Evolutionary conservation across 2,888 invertebrate species (phyloP), one percentile per base, ranked within the genome.

Genomic region (Neuroscelio doddi): DNA sequence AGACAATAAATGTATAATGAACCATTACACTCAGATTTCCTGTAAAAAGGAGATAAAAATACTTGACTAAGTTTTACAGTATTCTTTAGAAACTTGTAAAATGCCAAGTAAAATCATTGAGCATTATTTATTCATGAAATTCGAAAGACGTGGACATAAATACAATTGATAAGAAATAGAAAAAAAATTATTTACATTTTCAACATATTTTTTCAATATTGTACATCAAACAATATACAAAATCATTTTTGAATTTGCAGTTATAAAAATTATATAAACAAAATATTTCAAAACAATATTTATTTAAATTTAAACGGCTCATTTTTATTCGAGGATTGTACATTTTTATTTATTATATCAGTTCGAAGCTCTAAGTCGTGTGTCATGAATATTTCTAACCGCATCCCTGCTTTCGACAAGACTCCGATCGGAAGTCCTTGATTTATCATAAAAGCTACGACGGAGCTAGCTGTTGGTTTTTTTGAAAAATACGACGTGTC

Each of bases 381-480:
- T 49, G 30, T 53, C 53, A 38, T 38, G 47, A 49, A 61, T 53
- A 61, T 61, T 53, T 53, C 38, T 42, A 32, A 3, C 44, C 39
- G 52, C 52, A 42, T 59, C 52, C n/a, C 52, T 34, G 46, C 59
- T 59, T 52, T 52, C 59, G 32, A 29, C 41, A 41, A 52, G 32
- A 46, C 41, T 52, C 14, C 52, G 10, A 39, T 53, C 42, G 47
- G 52, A 59, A 59, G 59, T 59, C 59, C 52, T 59, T 59, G 59
- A 52, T 59, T 59, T 53, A 59, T 59, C 52, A 53, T 53, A 52
- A 59, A 53, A 52, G 59, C 59, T 52, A 47, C 52, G 47, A 52
- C 49, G 30, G 50, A 26, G 27, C n/a, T n/a, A 36, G 32, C 49
- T 15, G 21, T 12, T 15, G 49, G 38, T 34, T 36, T 44, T n/a